Evolutionary conservation across 2,888 invertebrate species (phyloP), one percentile per base, ranked within the genome.

Genomic region (Drosophila cognata): DNA sequence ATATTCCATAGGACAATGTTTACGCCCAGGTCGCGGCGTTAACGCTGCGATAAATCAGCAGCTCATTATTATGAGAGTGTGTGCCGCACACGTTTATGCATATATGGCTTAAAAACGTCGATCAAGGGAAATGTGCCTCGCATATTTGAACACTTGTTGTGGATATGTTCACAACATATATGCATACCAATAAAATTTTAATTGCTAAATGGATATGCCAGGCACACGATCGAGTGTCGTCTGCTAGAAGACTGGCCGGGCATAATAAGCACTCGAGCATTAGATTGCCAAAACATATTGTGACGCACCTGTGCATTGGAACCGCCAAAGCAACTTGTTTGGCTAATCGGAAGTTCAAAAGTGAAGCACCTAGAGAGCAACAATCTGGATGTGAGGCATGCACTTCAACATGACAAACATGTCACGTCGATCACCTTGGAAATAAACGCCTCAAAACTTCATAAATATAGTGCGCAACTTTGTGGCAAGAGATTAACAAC

Each of bases 401-500:
- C 50, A 25, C 60, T 63, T 38, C 48, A 74, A 65, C 55, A 48
- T 50, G 4, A 18, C 29, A 60, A 31, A 52, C 51, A 69, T 25
- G 59, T 71, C 69, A 87, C 72, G 69, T 58, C 55, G 35, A 41
- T 63, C 50, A 67, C 88, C 81, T 85, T 88, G 86, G 76, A 68
- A 67, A 36, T 43, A 46, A 64, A 75, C 71, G 60, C 72, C 74
- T 56, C 21, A 63, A 77, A 73, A 71, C 57, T 71, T 56, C 53
- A 62, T 46, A 68, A 74, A 56, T 68, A 68, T 63, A 77, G 74
- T 77, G 50, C 48, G 36, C 48, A 58, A 65, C 21, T 52, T 75
- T 81, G 62, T 71, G 69, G 65, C 33, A 35, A 51, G 71, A 80
- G 86, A 85, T 88, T 84, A 80, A 88, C 71, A 74, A 50, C 60